These are phyloP conservation scores for Gymnothorax javanicus DNA, from an alignment of 2,797 vertebrate species.

Conservation along the genomic window DNA sequence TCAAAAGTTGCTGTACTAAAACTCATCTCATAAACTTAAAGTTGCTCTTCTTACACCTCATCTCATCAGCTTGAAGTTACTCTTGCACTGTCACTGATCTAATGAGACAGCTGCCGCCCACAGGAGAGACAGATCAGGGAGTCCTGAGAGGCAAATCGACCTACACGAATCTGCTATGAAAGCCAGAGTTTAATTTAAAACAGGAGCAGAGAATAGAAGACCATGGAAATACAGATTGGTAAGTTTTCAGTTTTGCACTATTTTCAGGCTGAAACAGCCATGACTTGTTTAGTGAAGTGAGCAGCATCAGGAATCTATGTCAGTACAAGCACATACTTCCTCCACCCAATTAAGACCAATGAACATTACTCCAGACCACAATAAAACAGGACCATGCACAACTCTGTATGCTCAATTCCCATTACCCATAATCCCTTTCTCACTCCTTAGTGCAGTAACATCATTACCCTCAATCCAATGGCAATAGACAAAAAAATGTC, in stretches of 20 bases:
- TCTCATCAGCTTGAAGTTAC: not conserved
- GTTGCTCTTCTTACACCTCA: no score
- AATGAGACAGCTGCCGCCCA: constrained; percentile 6
- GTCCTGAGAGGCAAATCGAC: not conserved
- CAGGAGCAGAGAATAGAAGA: constrained; percentile 38
- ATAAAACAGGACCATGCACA: not conserved
- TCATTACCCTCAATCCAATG: not conserved
- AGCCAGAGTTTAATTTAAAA: constrained; percentile 26
- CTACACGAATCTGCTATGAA: not conserved
- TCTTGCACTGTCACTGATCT: constrained; percentile 24
- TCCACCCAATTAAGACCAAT: not conserved
- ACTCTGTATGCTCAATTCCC: not conserved
- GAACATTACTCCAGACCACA: not conserved
- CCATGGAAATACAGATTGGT: not conserved
- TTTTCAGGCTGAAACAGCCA: constrained; percentile 50
- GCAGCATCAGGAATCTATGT: constrained; percentile 58
- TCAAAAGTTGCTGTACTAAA: no score
- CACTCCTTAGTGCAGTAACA: not conserved
- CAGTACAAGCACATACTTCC: constrained; percentile 60
- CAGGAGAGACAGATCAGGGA: constrained; percentile 17
- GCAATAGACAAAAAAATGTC: not conserved
- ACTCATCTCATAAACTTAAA: no score
- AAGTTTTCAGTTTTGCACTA: not conserved
- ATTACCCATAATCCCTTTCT: not conserved
- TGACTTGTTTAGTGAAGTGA: constrained; percentile 64